These are phyloP conservation scores for Hippasteria phrygiana DNA, from an alignment of 53 echinoderm and acorn worm genomes.

Conservation along the genomic window DNA sequence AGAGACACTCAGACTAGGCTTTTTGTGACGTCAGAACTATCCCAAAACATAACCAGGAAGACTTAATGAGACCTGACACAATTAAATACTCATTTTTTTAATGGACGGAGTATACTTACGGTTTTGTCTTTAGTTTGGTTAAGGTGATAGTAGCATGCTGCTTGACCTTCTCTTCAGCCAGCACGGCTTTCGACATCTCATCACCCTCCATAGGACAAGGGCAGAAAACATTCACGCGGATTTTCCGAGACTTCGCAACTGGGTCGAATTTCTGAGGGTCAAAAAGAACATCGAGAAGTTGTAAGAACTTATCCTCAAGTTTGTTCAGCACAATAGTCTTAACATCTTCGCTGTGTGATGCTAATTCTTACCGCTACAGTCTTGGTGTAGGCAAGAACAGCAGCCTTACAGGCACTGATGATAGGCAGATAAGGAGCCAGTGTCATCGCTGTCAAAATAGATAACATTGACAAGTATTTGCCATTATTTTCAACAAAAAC, in stretches of 20 bases:
- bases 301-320: too few relatives aligned
- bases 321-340: too few relatives aligned
- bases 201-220: constrained; percentile 56
- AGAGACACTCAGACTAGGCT: too few relatives aligned
- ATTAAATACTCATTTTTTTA: too few relatives aligned
- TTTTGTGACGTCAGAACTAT: too few relatives aligned
- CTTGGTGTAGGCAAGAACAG: constrained; percentile 56
- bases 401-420: constrained; percentile 60
- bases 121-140: constrained; percentile 51
- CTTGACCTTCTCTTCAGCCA: constrained; percentile 45
- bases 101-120: constrained; percentile 35
- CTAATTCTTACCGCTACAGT: constrained; percentile 48
- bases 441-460: constrained; percentile 37
- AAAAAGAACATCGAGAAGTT: too few relatives aligned
- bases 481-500: not conserved
- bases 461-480: not conserved
- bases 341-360: too few relatives aligned
- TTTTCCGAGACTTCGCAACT: constrained; percentile 24
- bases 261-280: constrained; percentile 57
- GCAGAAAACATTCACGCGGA: constrained; percentile 54
- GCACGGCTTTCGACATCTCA: constrained; percentile 52
- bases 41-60: too few relatives aligned
- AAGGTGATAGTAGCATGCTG: constrained; percentile 19
- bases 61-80: not conserved
- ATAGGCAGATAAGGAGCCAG: constrained; percentile 55